phyloP scores from a whole-genome alignment of 2,113 vertebrate genomes.

The Ameiurus melas region DNA sequence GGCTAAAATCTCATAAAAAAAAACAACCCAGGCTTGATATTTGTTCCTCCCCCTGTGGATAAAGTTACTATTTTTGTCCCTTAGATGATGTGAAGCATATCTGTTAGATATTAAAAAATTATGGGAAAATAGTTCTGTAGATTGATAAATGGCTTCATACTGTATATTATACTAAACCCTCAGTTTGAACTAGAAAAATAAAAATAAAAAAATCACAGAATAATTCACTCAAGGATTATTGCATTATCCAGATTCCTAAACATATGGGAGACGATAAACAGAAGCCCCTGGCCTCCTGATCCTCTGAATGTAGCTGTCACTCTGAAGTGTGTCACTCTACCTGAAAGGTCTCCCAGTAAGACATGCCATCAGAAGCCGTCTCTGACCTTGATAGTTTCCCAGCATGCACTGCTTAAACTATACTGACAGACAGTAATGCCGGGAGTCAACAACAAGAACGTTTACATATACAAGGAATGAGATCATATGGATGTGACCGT shows the following conservation, averaged over 20 bases:
- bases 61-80: slow-evolving; percentile 4
- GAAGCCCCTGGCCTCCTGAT: slow-evolving; percentile 57
- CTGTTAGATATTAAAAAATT: slow-evolving; percentile 1
- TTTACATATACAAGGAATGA: background rate
- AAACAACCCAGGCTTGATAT: background rate
- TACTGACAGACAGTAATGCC: slow-evolving; percentile 70
- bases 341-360: slow-evolving; percentile 76
- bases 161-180: background rate
- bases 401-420: slow-evolving; percentile 62
- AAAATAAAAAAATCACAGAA: background rate
- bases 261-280: slow-evolving; percentile 20
- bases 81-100: background rate
- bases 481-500: background rate
- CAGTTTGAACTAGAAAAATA: background rate
- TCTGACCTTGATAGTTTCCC: slow-evolving; percentile 67
- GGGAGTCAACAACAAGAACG: slow-evolving; percentile 27
- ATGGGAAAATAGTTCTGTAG: background rate
- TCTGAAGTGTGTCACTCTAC: slow-evolving; percentile 66
- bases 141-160: background rate
- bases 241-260: background rate
- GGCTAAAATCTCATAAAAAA: background rate
- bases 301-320: slow-evolving; percentile 70
- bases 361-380: slow-evolving; percentile 64
- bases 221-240: background rate
- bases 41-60: slow-evolving; percentile 10